These are phyloP conservation scores for Globia sparganii DNA, from an alignment of 2,888 invertebrate genomes.

Conservation along the genomic window DNA sequence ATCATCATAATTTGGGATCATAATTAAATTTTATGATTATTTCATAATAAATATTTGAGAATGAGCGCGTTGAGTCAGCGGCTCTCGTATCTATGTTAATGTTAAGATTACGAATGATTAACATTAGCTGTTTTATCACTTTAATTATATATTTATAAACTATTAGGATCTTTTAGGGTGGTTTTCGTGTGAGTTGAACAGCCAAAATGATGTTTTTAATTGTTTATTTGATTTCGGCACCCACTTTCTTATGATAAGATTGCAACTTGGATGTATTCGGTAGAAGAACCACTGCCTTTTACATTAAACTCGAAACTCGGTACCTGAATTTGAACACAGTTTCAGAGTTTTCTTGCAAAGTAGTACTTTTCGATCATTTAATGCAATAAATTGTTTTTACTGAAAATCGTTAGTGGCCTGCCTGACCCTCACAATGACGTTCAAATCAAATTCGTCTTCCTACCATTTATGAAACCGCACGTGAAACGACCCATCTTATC, in stretches of 20 bases:
- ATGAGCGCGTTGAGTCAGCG: neutral
- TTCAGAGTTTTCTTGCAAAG: neutral
- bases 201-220: slow-evolving; percentile 17
- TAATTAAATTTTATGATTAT: slow-evolving; percentile 24
- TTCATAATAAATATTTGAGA: slow-evolving; percentile 27
- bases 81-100: slow-evolving; percentile 27
- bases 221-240: neutral
- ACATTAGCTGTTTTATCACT: slow-evolving; percentile 17
- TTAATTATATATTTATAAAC: slow-evolving; percentile 16
- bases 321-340: neutral
- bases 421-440: neutral
- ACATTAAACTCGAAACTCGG: neutral
- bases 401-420: neutral
- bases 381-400: neutral
- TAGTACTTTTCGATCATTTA: neutral
- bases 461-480: neutral
- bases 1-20: slow-evolving; percentile 21
- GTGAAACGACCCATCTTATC: slow-evolving; percentile 30
- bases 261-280: no score
- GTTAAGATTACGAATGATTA: slow-evolving; percentile 15
- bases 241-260: neutral
- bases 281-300: neutral
- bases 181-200: neutral
- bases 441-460: neutral
- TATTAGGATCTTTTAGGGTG: neutral